A percentile compares a stretch with the other conserved stretches of the same genome.
These are phyloP conservation scores for Pontoporia blainvillei DNA, from an alignment of 2,113 vertebrate species.

Conservation along the genomic window DNA sequence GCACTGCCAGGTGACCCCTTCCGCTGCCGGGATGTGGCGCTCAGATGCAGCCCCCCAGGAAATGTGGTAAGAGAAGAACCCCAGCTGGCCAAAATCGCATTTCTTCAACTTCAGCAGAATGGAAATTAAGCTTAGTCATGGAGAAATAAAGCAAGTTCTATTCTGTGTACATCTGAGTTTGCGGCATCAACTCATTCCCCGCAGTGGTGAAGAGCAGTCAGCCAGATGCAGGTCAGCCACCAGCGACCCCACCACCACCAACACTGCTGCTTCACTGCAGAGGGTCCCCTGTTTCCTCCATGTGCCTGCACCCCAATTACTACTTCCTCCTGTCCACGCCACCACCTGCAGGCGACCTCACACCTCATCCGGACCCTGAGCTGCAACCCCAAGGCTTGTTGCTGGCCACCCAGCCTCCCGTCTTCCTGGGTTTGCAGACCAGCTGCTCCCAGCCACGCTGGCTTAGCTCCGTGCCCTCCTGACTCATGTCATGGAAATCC, in stretches of 20 bases:
- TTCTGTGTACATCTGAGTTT: rapidly evolving
- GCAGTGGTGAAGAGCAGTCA: background rate
- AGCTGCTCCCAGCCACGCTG: background rate
- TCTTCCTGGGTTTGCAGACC: background rate
- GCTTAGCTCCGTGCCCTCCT: background rate
- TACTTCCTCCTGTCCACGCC: background rate
- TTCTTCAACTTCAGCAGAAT: background rate
- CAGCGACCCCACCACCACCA: no score
- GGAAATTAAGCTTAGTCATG: background rate
- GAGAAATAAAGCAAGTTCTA: background rate
- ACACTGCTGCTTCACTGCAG: background rate
- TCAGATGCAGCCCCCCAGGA: rapidly evolving
- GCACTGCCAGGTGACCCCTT: background rate
- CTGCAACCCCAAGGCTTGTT: rapidly evolving
- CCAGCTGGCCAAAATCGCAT: background rate
- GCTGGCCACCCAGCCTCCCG: background rate
- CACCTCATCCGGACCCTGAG: background rate
- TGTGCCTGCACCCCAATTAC: background rate
- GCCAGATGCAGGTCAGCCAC: background rate
- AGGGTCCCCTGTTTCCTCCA: background rate
- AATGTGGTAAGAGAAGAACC: background rate
- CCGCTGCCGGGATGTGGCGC: background rate
- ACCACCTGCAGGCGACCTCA: background rate
- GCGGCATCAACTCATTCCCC: rapidly evolving
- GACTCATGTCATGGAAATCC: constrained; percentile 43